Percentiles rank a stretch among this genome's conserved stretches.
These are phyloP conservation scores for Macrobrachium nipponense DNA, from an alignment of 1,140 invertebrate genomes.

Conservation along the genomic window DNA sequence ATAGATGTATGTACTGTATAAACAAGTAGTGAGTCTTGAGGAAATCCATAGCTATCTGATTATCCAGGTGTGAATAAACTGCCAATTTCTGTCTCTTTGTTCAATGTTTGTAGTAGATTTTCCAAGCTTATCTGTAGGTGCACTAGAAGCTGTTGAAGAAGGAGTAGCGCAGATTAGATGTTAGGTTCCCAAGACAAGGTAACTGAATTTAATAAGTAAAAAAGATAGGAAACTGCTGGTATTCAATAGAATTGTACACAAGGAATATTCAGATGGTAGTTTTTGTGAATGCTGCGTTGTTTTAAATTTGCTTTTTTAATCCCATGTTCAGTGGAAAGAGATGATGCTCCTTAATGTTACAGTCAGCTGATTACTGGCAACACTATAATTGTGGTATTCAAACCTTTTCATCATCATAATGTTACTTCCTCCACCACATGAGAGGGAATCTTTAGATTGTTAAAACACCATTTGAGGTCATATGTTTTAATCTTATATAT, in stretches of 20 bases:
- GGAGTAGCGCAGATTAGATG: slow-evolving; percentile 38
- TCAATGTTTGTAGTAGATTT: slow-evolving; percentile 53
- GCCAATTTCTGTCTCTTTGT: slow-evolving; percentile 58
- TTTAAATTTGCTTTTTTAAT: slow-evolving; percentile 45
- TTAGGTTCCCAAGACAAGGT: slow-evolving; percentile 31
- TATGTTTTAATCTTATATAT: too few species aligned
- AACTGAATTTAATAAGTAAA: slow-evolving; percentile 8
- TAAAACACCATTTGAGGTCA: slow-evolving; percentile 20
- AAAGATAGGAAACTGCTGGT: slow-evolving; percentile 40
- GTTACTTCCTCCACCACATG: slow-evolving; percentile 16
- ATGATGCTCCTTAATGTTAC: slow-evolving; percentile 33
- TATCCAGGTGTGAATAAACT: slow-evolving; percentile 55
- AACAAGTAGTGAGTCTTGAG: slow-evolving; percentile 33
- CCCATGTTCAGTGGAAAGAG: slow-evolving; percentile 48
- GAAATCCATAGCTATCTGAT: slow-evolving; percentile 50
- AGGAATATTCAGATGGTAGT: slow-evolving; percentile 33
- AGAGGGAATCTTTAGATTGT: slow-evolving; percentile 23
- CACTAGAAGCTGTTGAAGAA: slow-evolving; percentile 33
- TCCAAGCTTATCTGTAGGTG: slow-evolving; percentile 52
- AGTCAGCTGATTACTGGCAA: slow-evolving; percentile 34
- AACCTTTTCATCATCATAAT: slow-evolving; percentile 38
- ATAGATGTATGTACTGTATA: slow-evolving; percentile 32
- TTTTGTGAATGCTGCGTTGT: slow-evolving; percentile 46
- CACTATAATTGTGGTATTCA: slow-evolving; percentile 45
- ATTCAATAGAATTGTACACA: slow-evolving; percentile 30